These are phyloP conservation scores for Perdita meconis DNA, from an alignment of 2,888 invertebrate genomes.

Conservation along the genomic window DNA sequence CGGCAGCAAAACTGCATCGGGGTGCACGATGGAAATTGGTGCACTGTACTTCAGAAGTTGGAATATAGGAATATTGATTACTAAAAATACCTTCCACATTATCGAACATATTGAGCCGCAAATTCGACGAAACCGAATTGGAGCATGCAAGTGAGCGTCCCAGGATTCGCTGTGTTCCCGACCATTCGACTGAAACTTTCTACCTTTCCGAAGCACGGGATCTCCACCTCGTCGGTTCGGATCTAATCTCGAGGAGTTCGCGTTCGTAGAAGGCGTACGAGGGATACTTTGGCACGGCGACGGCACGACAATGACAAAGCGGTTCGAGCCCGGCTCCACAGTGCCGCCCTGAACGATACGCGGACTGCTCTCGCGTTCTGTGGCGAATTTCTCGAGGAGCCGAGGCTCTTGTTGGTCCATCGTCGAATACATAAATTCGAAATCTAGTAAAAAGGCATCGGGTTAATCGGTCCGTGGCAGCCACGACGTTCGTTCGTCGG, in stretches of 20 bases:
- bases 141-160: background rate
- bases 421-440: constrained; percentile 15
- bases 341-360: background rate
- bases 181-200: background rate
- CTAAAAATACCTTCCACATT: background rate
- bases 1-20: too few species aligned
- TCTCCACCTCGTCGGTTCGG: background rate
- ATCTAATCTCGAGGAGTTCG: background rate
- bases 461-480: constrained; percentile 12
- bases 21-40: too few species aligned
- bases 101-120: background rate
- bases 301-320: constrained; percentile 17
- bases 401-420: background rate
- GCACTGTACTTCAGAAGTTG: too few species aligned
- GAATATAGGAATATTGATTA: background rate
- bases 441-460: constrained; percentile 7
- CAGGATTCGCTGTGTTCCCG: too few species aligned
- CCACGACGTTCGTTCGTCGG: too few species aligned
- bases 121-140: background rate
- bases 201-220: background rate
- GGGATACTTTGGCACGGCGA: constrained; percentile 23
- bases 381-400: background rate
- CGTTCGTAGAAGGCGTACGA: background rate
- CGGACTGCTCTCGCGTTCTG: constrained; percentile 3
- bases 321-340: background rate